Evolutionary conservation across 2,888 invertebrate species (phyloP).

Genomic region (Azorinus chamasolen): DNA sequence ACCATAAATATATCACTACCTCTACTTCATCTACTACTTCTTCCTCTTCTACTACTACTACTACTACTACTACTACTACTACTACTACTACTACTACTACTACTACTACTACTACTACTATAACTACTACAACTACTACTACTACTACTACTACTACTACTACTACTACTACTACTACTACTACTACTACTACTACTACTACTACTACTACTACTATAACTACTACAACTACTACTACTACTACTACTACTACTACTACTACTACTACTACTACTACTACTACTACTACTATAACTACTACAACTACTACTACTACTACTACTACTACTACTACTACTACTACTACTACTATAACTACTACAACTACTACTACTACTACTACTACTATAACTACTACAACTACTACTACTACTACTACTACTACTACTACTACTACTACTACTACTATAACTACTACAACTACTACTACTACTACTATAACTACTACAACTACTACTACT

Average conservation of each 20-base stretch:
- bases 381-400: not conserved
- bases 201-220: not conserved
- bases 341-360: not conserved
- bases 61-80: constrained; percentile 1
- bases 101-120: constrained; percentile 1
- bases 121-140: not conserved
- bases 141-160: constrained; percentile 1
- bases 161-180: constrained; percentile 3
- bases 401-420: constrained; percentile 3
- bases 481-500: constrained; percentile 1
- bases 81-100: constrained; percentile 3
- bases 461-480: not conserved
- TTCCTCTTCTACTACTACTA: not conserved
- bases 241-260: constrained; percentile 1
- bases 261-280: constrained; percentile 3
- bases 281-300: not conserved
- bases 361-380: constrained; percentile 1
- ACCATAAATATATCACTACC: no score
- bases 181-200: constrained; percentile 3
- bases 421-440: constrained; percentile 1
- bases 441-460: not conserved
- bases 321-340: constrained; percentile 3
- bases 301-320: constrained; percentile 1
- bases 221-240: constrained; percentile 1
- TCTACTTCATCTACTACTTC: not conserved